Evolutionary conservation across 2,888 invertebrate species (phyloP), one percentile per base, ranked within the genome.

Genomic region (Lycocerus yunnanus): DNA sequence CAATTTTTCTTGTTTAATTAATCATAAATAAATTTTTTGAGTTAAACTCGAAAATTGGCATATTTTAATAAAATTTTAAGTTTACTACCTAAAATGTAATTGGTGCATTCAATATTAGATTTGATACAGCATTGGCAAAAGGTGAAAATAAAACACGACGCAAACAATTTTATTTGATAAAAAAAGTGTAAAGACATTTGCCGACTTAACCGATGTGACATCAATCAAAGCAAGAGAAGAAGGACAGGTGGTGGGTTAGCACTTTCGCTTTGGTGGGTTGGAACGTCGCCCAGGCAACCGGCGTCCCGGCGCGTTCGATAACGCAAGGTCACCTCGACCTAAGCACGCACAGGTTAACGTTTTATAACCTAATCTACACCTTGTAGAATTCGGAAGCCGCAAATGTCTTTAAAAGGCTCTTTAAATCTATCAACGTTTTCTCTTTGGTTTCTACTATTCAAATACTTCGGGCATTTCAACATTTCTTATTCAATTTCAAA

Each of bases 231-330:
- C 73, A 71, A 77, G 43, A 43, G 43, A 74, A 76, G 76, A 75
- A 77, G 72, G 75, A 75, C 77, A 79, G 80, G 79, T 80, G 81
- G 79, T 79, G 78, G 81, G 78, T 81, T 80, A 80, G 77, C 79
- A 78, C 77, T 77, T 79, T 73, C 66, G 80, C 73, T 79, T 80
- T 81, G 78, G 79, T 77, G 77, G 78, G 80, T 77, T 71, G 78
- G 74, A 73, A 76, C 80, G 80, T 79, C 80, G 77, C 72, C 80
- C 76, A 77, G 76, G 80, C 77, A 79, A 80, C 80, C 78, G 77
- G 77, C 76, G 78, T 79, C 79, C 78, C 79, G 79, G 78, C 74
- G 76, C 79, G 80, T 79, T 80, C 80, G 79, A 79, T 79, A 79
- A 59, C 69, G 66, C 77, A 80, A 80, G 80, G 80, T 80, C 80